Base-by-base conservation (phyloP, 2,113 vertebrate genomes). In the Chiloscyllium plagiosum region DNA sequence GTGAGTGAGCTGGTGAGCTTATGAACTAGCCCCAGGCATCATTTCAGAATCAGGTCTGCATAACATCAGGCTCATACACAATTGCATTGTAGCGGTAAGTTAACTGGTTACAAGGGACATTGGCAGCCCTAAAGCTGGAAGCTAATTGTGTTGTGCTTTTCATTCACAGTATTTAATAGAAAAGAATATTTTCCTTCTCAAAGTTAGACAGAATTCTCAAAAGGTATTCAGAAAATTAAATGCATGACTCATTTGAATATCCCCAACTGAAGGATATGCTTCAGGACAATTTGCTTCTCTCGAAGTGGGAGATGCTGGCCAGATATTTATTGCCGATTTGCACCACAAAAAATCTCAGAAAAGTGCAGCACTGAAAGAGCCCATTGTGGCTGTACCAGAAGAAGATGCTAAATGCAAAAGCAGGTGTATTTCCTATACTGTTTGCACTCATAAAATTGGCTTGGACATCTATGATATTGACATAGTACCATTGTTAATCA, bases 1-100 rank as follows among this genome's bases (percentile, higher is more conserved):
- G 50, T 8, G 24, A 87, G 22, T 26, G 7, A 61, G 42, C 42
- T 1, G 42, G 56, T 61, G 8, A 52, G 2, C 12, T 65, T 65
- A 33, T 92, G 66, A 65, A 66, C 20, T 66, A 33, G 13, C 52
- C 4, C 3, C 86, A 61, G 56, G 33, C 89, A 61, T 93, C 61
- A 93, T 90, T 90, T 90, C 87, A 90, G 52, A 90, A 61, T 33
- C 52, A 90, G 42, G 80, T 42, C n/a, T 83, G 80, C 20, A 47
- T 42, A 93, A 66, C 33, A 66, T 19, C 17, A 20, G 29, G 1
- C 33, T 37, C 61, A 24, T 20, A 65, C n/a, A 65, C n/a, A 15
- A 1, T 65, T 37, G 4, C 61, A 89, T 3, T 66, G 37, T 66
- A 2, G 33, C 37, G 17, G 19, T 37, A 17, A 47, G 89, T 1